Conservation (phyloP, 2,888 invertebrate genomes). For the Torymus texanus region DNA sequence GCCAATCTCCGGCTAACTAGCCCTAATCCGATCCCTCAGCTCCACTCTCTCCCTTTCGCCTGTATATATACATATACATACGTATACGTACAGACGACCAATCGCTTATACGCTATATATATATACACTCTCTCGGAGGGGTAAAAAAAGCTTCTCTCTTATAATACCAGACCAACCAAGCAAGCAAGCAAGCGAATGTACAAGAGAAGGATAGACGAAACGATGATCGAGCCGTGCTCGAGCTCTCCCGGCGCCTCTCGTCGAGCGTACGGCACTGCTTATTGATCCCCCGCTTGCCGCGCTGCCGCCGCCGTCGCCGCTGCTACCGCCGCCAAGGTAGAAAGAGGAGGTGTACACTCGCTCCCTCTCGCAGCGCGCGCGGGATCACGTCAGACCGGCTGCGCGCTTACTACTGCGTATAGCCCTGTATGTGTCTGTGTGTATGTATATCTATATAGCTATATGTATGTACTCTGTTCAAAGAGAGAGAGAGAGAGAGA, state of each 20-base stretch:
- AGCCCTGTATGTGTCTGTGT: background rate
- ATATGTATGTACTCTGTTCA: too few relatives aligned
- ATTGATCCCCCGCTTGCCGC: slow-evolving; percentile 69
- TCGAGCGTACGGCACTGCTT: slow-evolving; percentile 71
- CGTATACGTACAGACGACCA: too few relatives aligned
- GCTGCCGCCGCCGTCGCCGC: background rate
- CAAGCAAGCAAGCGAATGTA: too few relatives aligned
- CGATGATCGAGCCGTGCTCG: background rate
- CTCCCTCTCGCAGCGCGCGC: background rate
- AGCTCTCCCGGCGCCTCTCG: slow-evolving; percentile 11
- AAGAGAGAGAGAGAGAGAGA: background rate
- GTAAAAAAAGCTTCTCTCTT: too few relatives aligned
- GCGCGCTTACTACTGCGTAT: background rate
- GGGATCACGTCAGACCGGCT: too few relatives aligned
- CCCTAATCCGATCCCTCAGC: background rate
- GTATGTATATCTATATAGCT: background rate
- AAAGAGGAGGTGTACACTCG: background rate
- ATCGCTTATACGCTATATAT: too few relatives aligned
- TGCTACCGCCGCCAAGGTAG: background rate
- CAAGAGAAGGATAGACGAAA: too few relatives aligned
- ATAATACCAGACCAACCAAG: too few relatives aligned
- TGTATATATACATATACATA: too few relatives aligned
- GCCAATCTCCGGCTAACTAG: background rate
- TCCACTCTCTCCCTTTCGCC: too few relatives aligned
- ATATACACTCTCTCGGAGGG: too few relatives aligned